A percentile compares a stretch with the other conserved stretches of the same genome.
These are phyloP conservation scores for Diplosoma virens DNA, from an alignment of 23 tunicate species.

Conservation along the genomic window DNA sequence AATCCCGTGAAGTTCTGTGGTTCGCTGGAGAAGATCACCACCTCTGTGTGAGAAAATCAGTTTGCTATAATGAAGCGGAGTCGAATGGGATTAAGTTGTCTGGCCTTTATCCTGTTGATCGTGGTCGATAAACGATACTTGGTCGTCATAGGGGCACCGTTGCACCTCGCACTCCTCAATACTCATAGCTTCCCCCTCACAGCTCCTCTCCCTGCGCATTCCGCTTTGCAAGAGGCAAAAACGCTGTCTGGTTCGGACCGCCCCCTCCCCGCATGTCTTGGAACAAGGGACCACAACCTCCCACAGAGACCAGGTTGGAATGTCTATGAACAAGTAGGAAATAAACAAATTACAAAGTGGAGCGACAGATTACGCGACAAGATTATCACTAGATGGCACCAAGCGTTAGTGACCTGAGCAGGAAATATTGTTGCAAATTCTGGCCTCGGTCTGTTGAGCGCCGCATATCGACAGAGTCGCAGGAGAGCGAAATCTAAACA, in stretches of 20 bases:
- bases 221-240: background rate
- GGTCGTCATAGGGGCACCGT: background rate
- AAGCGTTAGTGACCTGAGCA: background rate
- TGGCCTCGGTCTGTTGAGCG: background rate
- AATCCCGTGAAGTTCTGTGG: too few relatives aligned
- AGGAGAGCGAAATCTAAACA: background rate
- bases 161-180: background rate
- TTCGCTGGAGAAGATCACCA: too few relatives aligned
- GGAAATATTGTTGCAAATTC: background rate
- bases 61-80: too few relatives aligned
- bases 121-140: too few relatives aligned
- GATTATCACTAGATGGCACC: too few relatives aligned
- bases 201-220: background rate
- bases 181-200: background rate
- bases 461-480: background rate
- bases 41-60: too few relatives aligned
- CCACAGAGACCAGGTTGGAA: background rate
- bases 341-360: background rate
- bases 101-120: too few relatives aligned
- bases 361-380: too few relatives aligned
- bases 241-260: background rate
- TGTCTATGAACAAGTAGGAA: background rate
- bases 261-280: background rate
- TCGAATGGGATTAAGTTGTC: too few relatives aligned
- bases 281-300: background rate